Evolutionary conservation across 92 coral and sea anemone genomes (phyloP), one percentile per base, ranked within the genome.

Genomic region (Bergia sp.): DNA sequence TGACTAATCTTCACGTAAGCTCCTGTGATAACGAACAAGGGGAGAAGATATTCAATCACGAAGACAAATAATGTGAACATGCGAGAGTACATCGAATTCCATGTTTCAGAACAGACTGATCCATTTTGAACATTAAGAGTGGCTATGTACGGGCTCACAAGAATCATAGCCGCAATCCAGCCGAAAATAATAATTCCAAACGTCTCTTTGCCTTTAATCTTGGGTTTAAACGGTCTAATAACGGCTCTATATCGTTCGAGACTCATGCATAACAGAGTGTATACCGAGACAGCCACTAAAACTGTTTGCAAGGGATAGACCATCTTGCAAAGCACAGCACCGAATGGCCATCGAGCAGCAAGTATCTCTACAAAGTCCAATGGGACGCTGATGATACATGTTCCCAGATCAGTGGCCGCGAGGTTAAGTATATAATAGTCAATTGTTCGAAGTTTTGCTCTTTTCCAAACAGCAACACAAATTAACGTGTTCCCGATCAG

Each of bases 261-360:
- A 85, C 98, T 95, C 98, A 95, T 93, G 81, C 95, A 92, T 11
- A 95, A 83, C 44, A 95, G 47, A 18, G 98, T 95, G 40, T 92
- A 93, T 0, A 95, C 98, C 1, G 98, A 93, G 8, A 95, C 98
- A 7, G 98, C 91, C 73, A 95, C 76, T 55, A 93, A 42, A 66
- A 82, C 80, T 1, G 91, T 92, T 83, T 87, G 95, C 64, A 82
- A 41, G 1, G 95, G 90, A 71, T 93, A 90, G 76, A 91, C 92
- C 41, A 88, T 91, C 83, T 92, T 92, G 37, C 97, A 94, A 29
- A 94, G 91, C 0, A 85, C 69, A 23, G 58, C 83, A 2, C 95
- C 97, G 75, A 94, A 94, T 9, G 95, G 97, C 95, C 95, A 94
- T 12, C 93, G 83, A 37, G 85, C 92, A 4, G 88, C 37, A 38